Base-by-base conservation (phyloP, 1,140 invertebrate genomes). In the Manduca sexta region DNA sequence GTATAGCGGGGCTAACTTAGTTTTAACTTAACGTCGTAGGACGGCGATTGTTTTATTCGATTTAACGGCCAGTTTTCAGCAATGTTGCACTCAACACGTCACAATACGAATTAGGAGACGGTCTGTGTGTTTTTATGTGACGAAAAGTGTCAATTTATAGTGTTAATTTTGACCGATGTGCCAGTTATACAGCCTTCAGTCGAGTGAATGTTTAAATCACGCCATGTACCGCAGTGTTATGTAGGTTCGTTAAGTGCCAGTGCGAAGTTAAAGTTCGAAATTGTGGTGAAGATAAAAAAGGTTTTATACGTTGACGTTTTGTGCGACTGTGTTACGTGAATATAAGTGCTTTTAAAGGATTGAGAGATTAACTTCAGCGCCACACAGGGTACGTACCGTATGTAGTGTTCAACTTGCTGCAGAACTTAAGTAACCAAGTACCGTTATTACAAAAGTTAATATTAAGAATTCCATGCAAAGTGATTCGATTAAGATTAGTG, bases 161-260 rank as follows among this genome's bases (percentile, higher is more conserved):
- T 70, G 66, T 54, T 58, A 45, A 41, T 56, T 58, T 59, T 29
- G 51, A 53, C 46, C 53, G 56, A 49, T 47, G 46, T 49, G 47
- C 59, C 65, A 48, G 41, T 60, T 60, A 63, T 68, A 69, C 43
- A 72, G 71, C 67, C 70, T 80, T 74, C 64, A 60, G 65, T 68
- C 60, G 45, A 56, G 74, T 69, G 71, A 78, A 73, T 76, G 74
- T 64, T 70, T 69, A 76, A 74, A 82, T 82, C 73, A 74, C 73
- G 74, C 73, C 68, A 64, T 76, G 70, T 74, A 76, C 71, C 66
- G 45, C 64, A 55, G 67, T 78, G 74, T 65, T 60, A 56, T 68
- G 69, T 70, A 68, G 74, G 71, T 70, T 80, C 74, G 73, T 79
- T 76, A 75, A 71, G 78, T 83, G 75, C 53, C 64, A 66, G 75